phyloP scores from a whole-genome alignment of 2,888 invertebrate species.

The Amphipyra tragopoginis region DNA sequence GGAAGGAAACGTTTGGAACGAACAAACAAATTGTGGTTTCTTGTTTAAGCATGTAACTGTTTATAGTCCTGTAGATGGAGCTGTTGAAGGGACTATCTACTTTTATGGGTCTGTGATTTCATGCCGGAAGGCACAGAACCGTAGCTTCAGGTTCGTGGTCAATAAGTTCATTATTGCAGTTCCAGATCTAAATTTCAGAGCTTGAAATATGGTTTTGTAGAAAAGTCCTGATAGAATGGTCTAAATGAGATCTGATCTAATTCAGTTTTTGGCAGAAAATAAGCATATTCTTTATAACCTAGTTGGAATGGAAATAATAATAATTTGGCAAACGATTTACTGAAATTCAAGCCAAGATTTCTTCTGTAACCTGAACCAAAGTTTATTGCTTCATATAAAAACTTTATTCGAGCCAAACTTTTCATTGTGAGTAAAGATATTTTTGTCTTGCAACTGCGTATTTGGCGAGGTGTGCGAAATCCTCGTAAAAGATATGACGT shows the following conservation, averaged over 20 bases:
- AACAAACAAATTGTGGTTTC: constrained; percentile 3
- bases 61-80: neutral
- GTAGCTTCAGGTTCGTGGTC: too few species aligned
- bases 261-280: too few species aligned
- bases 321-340: neutral
- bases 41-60: neutral
- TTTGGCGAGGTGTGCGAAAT: constrained; percentile 36
- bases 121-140: too few species aligned
- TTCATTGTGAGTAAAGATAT: constrained; percentile 39
- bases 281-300: too few species aligned
- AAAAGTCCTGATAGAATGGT: too few species aligned
- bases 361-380: constrained; percentile 18
- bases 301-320: too few species aligned
- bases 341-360: constrained; percentile 24
- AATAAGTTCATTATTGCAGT: too few species aligned
- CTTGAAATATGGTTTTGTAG: too few species aligned
- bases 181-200: too few species aligned
- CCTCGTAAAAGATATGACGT: constrained; percentile 49
- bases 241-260: too few species aligned
- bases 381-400: constrained; percentile 29
- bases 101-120: neutral
- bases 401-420: constrained; percentile 27
- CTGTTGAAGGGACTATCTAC: neutral
- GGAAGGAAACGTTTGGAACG: constrained; percentile 1
- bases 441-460: constrained; percentile 31